Conservation (phyloP, 1,140 invertebrate genomes). For the Bombus vancouverensis region DNA sequence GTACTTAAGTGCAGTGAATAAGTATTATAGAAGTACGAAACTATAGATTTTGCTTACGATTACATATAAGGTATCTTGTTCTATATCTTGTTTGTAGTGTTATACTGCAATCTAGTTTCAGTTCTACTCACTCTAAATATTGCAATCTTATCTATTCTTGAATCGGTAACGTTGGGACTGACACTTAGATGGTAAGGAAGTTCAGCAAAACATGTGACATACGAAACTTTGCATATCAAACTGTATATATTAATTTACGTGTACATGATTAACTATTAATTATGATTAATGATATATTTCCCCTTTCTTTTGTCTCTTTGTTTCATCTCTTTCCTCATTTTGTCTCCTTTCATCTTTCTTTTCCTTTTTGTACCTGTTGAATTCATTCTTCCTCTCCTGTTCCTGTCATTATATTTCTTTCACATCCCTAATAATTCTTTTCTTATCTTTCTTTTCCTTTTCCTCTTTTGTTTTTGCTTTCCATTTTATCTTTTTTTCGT, state of each 20-base stretch:
- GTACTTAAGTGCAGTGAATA: neutral
- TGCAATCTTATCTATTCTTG: neutral
- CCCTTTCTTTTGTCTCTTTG: neutral
- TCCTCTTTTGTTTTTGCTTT: neutral
- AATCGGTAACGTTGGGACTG: neutral
- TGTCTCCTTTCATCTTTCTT: neutral
- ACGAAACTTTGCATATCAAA: neutral
- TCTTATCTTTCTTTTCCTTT: neutral
- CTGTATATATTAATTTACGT: neutral
- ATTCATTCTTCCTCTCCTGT: neutral
- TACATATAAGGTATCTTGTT: neutral
- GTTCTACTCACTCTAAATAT: neutral
- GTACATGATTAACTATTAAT: neutral
- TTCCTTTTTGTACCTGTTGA: neutral
- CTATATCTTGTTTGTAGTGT: neutral
- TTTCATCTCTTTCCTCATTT: neutral
- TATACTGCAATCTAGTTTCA: neutral
- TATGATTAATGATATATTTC: neutral
- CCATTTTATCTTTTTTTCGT: neutral
- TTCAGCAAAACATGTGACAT: neutral
- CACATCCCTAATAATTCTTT: neutral
- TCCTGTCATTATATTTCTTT: neutral
- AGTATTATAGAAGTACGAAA: neutral
- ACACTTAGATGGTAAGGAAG: neutral
- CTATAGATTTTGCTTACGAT: neutral